Percentiles rank a stretch among this genome's conserved stretches.
Conservation (phyloP, 2,888 invertebrate species). For the Dasysyrphus albostriatus region DNA sequence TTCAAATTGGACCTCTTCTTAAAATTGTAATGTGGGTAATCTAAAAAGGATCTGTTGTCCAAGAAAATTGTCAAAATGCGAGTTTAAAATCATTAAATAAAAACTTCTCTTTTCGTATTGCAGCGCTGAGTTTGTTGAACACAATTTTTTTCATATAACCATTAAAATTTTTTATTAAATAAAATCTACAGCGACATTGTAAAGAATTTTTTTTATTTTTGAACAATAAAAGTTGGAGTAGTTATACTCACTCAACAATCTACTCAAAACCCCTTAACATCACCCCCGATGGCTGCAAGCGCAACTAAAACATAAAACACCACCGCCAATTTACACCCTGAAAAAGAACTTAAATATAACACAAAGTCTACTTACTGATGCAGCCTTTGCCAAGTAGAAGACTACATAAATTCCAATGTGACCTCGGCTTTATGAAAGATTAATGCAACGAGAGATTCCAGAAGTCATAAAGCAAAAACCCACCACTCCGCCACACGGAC, state of each 20-base stretch:
- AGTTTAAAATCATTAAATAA: too few species aligned
- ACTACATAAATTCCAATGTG: constrained; percentile 74
- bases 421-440: constrained; percentile 74
- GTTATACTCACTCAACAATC: not conserved
- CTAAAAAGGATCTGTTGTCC: too few species aligned
- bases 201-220: not conserved
- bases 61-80: too few species aligned
- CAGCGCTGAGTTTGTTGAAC: too few species aligned
- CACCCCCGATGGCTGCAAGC: constrained; percentile 26
- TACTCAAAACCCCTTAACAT: constrained; percentile 9
- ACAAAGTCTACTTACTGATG: constrained; percentile 47
- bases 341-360: constrained; percentile 61
- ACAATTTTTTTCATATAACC: too few species aligned
- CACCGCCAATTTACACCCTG: constrained; percentile 66
- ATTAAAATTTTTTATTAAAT: too few species aligned
- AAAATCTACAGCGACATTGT: too few species aligned
- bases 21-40: too few species aligned
- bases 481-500: constrained; percentile 35
- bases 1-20: too few species aligned
- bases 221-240: not conserved
- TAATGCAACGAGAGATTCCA: constrained; percentile 72
- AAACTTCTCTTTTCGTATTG: too few species aligned
- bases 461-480: constrained; percentile 75
- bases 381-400: constrained; percentile 32
- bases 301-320: constrained; percentile 41